Conservation (phyloP, 64 coral and sea anemone genomes). For the Montipora cactus region DNA sequence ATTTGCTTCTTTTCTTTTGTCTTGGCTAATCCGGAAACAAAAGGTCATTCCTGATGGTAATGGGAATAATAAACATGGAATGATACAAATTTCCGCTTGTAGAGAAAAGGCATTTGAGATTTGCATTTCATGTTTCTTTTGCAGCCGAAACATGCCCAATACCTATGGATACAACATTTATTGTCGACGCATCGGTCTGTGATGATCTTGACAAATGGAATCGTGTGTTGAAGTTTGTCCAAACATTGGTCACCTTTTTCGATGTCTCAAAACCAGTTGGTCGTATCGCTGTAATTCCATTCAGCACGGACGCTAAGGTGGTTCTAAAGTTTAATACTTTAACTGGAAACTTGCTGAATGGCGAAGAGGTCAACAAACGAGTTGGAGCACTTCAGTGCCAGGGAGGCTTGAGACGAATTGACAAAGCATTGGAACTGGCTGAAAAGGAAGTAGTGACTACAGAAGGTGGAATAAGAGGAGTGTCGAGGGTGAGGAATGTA, state of each 20-base stretch:
- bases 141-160: not conserved
- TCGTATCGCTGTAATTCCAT: slow-evolving; percentile 25
- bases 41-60: too few species aligned
- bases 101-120: too few species aligned
- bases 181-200: slow-evolving; percentile 50
- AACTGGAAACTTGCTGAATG: slow-evolving; percentile 12
- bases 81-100: too few species aligned
- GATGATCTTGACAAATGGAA: slow-evolving; percentile 33
- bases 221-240: slow-evolving; percentile 44
- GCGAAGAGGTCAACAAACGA: slow-evolving; percentile 5
- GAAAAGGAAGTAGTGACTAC: slow-evolving; percentile 20
- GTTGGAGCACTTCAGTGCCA: slow-evolving; percentile 31
- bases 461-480: slow-evolving; percentile 17
- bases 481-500: not conserved
- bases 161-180: slow-evolving; percentile 31
- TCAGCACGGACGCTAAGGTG: slow-evolving; percentile 44
- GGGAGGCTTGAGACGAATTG: slow-evolving; percentile 56
- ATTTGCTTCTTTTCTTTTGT: too few species aligned
- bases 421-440: slow-evolving; percentile 61
- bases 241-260: slow-evolving; percentile 35
- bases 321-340: slow-evolving; percentile 53
- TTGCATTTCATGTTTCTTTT: not conserved
- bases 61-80: too few species aligned
- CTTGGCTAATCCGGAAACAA: too few species aligned
- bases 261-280: slow-evolving; percentile 5